These are phyloP conservation scores for Phasia obesa DNA, from an alignment of 2,888 invertebrate genomes.

Conservation along the genomic window DNA sequence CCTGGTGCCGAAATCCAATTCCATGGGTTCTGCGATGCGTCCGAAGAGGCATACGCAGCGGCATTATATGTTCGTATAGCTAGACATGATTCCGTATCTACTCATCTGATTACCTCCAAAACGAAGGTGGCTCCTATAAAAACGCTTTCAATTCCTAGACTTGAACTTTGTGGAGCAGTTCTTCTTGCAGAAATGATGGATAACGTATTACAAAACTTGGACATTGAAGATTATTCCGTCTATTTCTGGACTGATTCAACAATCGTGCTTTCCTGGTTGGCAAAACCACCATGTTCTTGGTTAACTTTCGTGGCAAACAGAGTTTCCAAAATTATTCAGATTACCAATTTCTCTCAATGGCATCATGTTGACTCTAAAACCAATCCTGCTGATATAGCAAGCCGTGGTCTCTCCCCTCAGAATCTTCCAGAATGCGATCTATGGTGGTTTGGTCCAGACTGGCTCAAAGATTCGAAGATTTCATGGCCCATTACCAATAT, in stretches of 20 bases:
- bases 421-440: too few species aligned
- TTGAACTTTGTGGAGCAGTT: slow-evolving; percentile 33
- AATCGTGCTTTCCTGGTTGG: slow-evolving; percentile 24
- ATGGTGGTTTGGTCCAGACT: slow-evolving; percentile 10
- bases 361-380: slow-evolving; percentile 50
- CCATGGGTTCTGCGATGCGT: neutral
- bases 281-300: slow-evolving; percentile 53
- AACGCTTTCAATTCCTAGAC: slow-evolving; percentile 7
- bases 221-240: neutral
- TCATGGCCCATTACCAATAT: too few species aligned
- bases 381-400: slow-evolving; percentile 68
- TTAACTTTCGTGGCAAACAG: slow-evolving; percentile 60
- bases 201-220: neutral
- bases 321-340: slow-evolving; percentile 41
- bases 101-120: neutral
- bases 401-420: slow-evolving; percentile 45
- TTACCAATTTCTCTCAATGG: too few species aligned
- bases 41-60: neutral
- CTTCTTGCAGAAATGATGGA: slow-evolving; percentile 26
- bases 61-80: neutral
- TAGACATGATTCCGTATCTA: neutral
- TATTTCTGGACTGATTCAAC: slow-evolving; percentile 27
- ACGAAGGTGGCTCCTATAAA: neutral
- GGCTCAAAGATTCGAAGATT: too few species aligned
- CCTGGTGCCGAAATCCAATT: neutral